These are phyloP conservation scores for Arremon brunneinucha DNA, from an alignment of 2,797 vertebrate genomes.

Conservation along the genomic window DNA sequence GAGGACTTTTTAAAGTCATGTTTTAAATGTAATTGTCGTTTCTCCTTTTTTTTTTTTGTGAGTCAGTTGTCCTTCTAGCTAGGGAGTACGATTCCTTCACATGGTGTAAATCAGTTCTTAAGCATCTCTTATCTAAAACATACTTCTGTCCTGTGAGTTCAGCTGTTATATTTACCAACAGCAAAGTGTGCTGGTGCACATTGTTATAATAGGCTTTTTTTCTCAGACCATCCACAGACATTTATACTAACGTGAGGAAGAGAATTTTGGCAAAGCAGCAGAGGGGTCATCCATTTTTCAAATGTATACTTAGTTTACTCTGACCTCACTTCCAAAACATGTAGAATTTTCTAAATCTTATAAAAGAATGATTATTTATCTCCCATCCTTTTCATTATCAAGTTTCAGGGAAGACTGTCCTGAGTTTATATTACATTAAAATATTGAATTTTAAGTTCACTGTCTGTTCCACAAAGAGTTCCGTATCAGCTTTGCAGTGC, in stretches of 20 bases:
- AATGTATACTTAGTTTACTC: not conserved
- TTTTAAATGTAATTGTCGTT: not conserved
- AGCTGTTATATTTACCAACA: not conserved
- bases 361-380: not conserved
- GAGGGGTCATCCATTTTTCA: not conserved
- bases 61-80: not conserved
- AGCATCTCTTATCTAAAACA: not conserved
- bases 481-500: not conserved
- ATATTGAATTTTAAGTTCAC: not conserved
- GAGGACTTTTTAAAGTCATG: not conserved
- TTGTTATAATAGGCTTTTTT: not conserved
- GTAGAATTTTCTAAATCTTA: not conserved
- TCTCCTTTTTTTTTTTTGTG: not conserved
- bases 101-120: not conserved
- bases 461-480: not conserved
- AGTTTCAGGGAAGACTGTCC: not conserved
- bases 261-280: not conserved
- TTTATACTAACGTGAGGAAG: not conserved
- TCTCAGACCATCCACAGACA: not conserved
- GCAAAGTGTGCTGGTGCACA: not conserved
- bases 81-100: not conserved
- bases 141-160: not conserved
- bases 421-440: not conserved
- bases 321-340: not conserved
- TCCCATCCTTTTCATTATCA: not conserved